These are phyloP conservation scores for Styela clava DNA, from an alignment of 23 tunicate species.

Conservation along the genomic window DNA sequence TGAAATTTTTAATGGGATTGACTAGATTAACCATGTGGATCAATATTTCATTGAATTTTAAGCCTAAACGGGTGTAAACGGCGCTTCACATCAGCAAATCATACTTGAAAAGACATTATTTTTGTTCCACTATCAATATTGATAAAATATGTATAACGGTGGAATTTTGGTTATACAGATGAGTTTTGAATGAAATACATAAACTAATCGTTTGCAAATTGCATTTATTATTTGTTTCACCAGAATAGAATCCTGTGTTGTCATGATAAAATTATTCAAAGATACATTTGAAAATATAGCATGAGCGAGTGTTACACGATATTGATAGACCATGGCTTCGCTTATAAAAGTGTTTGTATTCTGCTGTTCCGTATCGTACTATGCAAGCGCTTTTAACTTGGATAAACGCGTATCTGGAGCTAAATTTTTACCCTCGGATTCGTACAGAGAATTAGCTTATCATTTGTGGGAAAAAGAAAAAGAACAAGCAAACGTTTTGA, in stretches of 20 bases:
- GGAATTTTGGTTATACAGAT: too few species aligned
- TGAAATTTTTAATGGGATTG: too few species aligned
- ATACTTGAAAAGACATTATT: too few species aligned
- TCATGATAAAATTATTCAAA: neutral
- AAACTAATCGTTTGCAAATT: neutral
- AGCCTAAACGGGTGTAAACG: too few species aligned
- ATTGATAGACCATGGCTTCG: neutral
- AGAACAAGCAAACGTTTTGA: neutral
- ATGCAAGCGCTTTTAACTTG: neutral
- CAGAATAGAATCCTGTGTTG: neutral
- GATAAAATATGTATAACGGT: too few species aligned
- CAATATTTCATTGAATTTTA: too few species aligned
- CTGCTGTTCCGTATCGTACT: neutral
- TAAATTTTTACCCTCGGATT: neutral
- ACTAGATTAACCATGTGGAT: too few species aligned
- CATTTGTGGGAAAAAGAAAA: conserved; percentile 4
- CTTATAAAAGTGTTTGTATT: neutral
- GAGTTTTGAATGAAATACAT: too few species aligned
- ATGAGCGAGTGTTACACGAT: too few species aligned
- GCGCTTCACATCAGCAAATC: too few species aligned
- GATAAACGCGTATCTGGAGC: neutral
- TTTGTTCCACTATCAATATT: too few species aligned
- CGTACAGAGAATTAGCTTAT: conserved; percentile 1
- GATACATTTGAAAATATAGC: neutral
- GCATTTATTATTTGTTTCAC: neutral